These are phyloP conservation scores for Ophioninae sp. DNA, from an alignment of 2,888 invertebrate genomes.

Conservation along the genomic window DNA sequence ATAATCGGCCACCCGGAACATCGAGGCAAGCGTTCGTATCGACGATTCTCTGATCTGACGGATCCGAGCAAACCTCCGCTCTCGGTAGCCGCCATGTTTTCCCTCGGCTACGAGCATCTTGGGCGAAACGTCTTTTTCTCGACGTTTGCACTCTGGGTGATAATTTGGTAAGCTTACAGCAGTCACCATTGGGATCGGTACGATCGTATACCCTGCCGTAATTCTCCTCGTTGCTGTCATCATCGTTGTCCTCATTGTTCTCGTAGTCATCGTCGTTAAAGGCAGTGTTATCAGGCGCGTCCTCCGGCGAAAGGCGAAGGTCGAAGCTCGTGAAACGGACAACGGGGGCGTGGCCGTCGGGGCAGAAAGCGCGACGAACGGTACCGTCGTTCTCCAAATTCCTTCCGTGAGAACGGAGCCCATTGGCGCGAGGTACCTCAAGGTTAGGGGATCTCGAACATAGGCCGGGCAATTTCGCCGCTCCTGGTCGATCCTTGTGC, in stretches of 20 bases:
- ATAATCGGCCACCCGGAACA: conserved; percentile 52
- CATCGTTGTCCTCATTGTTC: conserved; percentile 30
- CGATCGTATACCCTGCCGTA: conserved; percentile 10
- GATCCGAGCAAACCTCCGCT: conserved; percentile 3
- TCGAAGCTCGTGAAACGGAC: conserved; percentile 22
- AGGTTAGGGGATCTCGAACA: not conserved
- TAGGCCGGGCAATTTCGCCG: not conserved
- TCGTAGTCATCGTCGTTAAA: conserved; percentile 63
- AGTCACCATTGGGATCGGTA: not conserved
- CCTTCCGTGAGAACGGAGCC: not conserved
- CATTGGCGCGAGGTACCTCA: too few species aligned
- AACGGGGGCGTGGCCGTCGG: conserved; percentile 45
- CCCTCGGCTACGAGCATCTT: not conserved
- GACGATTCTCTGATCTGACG: conserved; percentile 17
- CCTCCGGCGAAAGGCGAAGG: conserved; percentile 39
- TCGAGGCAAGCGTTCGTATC: conserved; percentile 57
- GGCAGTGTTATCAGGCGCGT: conserved; percentile 75
- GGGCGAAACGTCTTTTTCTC: conserved; percentile 1
- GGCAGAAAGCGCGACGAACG: conserved; percentile 57
- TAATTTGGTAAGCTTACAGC: too few species aligned
- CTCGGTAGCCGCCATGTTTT: not conserved
- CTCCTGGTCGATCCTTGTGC: not conserved
- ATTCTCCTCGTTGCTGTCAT: not conserved
- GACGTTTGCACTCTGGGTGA: not conserved
- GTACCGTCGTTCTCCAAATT: conserved; percentile 76